These are phyloP conservation scores for Drosophila navojoa DNA, from an alignment of 1,140 invertebrate species.

Conservation along the genomic window DNA sequence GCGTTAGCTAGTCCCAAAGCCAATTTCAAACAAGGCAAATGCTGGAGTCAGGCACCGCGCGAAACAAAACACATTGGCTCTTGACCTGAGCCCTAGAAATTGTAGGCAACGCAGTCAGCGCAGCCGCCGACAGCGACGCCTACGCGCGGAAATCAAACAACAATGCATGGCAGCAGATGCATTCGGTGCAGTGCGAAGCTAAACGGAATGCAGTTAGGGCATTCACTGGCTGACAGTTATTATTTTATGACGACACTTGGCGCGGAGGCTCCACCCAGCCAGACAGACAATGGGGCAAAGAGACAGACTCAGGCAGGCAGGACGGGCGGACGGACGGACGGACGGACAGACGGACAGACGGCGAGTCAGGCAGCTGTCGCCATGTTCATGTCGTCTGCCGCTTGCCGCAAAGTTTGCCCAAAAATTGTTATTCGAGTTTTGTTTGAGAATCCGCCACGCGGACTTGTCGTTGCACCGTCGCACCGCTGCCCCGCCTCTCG, in stretches of 20 bases:
- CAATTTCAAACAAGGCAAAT: neutral
- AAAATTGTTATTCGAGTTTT: slow-evolving; percentile 33
- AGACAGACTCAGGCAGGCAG: neutral
- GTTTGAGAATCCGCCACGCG: slow-evolving; percentile 18
- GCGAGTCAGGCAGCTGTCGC: slow-evolving; percentile 13
- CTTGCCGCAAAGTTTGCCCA: slow-evolving; percentile 19
- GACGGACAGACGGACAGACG: neutral
- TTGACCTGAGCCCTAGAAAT: neutral
- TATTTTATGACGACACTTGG: slow-evolving; percentile 42
- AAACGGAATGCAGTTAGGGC: slow-evolving; percentile 3
- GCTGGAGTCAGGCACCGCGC: neutral
- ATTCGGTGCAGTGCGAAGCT: neutral
- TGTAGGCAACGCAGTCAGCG: neutral
- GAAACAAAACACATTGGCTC: slow-evolving; percentile 2
- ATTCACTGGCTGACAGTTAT: slow-evolving; percentile 30
- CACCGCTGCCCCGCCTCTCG: neutral
- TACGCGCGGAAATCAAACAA: slow-evolving; percentile 5
- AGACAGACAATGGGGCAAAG: neutral
- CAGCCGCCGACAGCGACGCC: slow-evolving; percentile 3
- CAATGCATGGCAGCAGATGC: slow-evolving; percentile 9
- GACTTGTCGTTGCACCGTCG: neutral
- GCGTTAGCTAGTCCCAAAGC: too few species aligned
- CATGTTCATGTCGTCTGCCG: slow-evolving; percentile 9
- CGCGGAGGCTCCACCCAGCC: slow-evolving; percentile 1
- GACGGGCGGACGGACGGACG: neutral